Conservation (phyloP, 2,797 vertebrate genomes). For the Alfaro cultratus region DNA sequence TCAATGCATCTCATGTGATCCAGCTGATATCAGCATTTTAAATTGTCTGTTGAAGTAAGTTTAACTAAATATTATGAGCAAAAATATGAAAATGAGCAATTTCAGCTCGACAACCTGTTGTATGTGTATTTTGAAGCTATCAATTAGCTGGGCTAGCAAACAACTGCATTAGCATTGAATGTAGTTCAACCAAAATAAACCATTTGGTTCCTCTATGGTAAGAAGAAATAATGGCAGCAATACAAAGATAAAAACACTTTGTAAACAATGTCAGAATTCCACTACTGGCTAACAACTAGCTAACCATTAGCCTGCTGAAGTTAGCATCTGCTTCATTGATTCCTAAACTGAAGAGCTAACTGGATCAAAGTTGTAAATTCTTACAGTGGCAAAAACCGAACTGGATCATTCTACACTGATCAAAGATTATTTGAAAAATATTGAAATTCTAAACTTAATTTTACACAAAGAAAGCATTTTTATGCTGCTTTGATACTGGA, state of each 20-base stretch:
- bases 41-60: background rate
- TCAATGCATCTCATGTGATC: too few relatives aligned
- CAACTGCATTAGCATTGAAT: background rate
- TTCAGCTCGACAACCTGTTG: background rate
- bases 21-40: background rate
- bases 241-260: background rate
- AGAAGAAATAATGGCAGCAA: background rate
- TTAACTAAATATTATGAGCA: background rate
- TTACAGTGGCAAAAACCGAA: background rate
- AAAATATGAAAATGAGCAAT: background rate
- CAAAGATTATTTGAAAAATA: background rate
- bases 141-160: background rate
- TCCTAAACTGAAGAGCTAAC: background rate
- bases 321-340: background rate
- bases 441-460: background rate
- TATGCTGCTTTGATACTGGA: background rate
- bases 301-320: background rate
- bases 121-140: background rate
- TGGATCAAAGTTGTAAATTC: background rate
- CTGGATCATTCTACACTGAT: background rate
- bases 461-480: background rate
- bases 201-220: too few relatives aligned
- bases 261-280: background rate
- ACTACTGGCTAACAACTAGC: background rate
- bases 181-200: too few relatives aligned